Percentiles rank a stretch among this genome's conserved stretches.
These are phyloP conservation scores for Circaetus gallicus DNA, from an alignment of 2,113 vertebrate genomes.

Conservation along the genomic window DNA sequence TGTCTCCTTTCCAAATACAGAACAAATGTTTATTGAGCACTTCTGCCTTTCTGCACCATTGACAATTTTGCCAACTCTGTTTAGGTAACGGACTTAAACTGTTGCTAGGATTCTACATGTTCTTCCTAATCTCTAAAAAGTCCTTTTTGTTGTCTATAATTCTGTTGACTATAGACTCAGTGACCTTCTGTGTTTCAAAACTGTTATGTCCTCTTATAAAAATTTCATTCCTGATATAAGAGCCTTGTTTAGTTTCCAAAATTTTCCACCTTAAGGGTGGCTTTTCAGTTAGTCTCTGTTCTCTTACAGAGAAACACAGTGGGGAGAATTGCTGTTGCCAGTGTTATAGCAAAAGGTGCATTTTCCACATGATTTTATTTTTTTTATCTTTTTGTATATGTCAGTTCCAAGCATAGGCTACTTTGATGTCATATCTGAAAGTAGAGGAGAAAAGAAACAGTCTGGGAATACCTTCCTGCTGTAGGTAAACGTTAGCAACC, in stretches of 20 bases:
- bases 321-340: neutral
- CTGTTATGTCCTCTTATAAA: neutral
- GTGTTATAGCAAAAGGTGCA: neutral
- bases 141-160: neutral
- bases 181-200: neutral
- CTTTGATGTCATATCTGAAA: neutral
- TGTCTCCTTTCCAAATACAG: conserved; percentile 6
- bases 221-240: neutral
- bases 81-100: neutral
- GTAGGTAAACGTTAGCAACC: neutral
- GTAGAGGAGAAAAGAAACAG: neutral
- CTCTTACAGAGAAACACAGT: neutral
- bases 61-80: neutral
- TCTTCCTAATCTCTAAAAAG: neutral
- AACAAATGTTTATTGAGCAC: conserved; percentile 33
- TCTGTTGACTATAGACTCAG: neutral
- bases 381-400: neutral
- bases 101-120: conserved; percentile 44
- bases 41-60: conserved; percentile 40
- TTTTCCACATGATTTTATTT: neutral
- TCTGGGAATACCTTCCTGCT: neutral
- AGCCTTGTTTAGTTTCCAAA: neutral
- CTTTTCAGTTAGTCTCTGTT: neutral
- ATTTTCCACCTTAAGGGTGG: neutral
- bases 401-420: neutral